phyloP scores from a whole-genome alignment of 2,888 invertebrate species.

The Acrobasis suavella region DNA sequence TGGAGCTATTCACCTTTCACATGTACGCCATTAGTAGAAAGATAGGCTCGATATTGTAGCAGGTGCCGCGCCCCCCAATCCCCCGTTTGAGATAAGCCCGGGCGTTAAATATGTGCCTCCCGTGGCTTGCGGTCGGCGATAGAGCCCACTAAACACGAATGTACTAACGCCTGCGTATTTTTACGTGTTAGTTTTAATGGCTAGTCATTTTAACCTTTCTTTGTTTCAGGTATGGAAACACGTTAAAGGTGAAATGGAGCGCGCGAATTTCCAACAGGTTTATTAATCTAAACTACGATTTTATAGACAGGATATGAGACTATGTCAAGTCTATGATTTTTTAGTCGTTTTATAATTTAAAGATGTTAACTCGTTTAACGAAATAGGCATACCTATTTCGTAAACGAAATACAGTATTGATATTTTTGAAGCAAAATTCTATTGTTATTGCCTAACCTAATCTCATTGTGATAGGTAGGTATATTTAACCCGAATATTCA shows the following conservation, averaged over 20 bases:
- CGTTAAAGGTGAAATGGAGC: too few relatives aligned
- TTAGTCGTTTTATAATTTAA: too few relatives aligned
- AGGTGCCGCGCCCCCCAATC: constrained; percentile 49
- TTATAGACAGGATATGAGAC: too few relatives aligned
- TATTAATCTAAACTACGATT: too few relatives aligned
- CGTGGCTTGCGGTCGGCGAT: constrained; percentile 55
- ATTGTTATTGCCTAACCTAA: background rate
- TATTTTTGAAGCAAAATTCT: too few relatives aligned
- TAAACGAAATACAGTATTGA: too few relatives aligned
- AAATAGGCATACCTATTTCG: too few relatives aligned
- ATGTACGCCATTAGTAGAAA: constrained; percentile 75
- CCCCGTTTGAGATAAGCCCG: constrained; percentile 65
- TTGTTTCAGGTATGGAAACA: constrained; percentile 41
- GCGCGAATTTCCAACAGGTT: too few relatives aligned
- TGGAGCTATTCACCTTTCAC: constrained; percentile 74
- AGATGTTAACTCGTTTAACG: too few relatives aligned
- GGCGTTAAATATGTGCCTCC: constrained; percentile 69
- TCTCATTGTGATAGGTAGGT: background rate
- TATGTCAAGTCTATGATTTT: too few relatives aligned
- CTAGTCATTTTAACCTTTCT: constrained; percentile 34
- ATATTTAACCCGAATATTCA: too few relatives aligned
- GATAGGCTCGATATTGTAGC: constrained; percentile 72
- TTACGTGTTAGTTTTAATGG: constrained; percentile 36
- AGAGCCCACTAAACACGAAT: constrained; percentile 50
- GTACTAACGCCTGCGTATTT: constrained; percentile 43